Conservation (phyloP, 2,797 vertebrate genomes). For the Notamacropus eugenii region DNA sequence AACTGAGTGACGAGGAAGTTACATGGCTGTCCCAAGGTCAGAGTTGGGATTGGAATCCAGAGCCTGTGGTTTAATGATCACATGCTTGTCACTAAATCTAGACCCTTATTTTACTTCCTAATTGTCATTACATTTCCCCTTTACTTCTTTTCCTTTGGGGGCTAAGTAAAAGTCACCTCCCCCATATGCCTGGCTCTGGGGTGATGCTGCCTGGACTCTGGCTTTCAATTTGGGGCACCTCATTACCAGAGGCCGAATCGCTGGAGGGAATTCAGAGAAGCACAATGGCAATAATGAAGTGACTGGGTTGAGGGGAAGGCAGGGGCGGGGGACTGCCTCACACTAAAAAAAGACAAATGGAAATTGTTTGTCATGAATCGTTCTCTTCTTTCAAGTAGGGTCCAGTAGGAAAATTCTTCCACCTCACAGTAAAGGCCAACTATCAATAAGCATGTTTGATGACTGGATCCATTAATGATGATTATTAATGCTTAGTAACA, state of each 20-base stretch:
- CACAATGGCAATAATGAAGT: neutral
- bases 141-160: neutral
- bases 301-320: neutral
- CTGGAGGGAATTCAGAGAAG: neutral
- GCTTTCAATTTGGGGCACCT: neutral
- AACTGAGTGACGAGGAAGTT: neutral
- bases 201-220: neutral
- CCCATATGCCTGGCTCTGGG: neutral
- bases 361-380: slow-evolving; percentile 24
- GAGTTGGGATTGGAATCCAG: neutral
- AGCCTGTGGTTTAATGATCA: neutral
- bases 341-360: neutral
- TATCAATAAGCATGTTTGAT: slow-evolving; percentile 8
- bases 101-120: no score
- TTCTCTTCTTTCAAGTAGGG: slow-evolving; percentile 19
- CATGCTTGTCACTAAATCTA: neutral
- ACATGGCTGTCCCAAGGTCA: neutral
- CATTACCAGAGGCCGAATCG: slow-evolving; percentile 23
- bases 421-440: neutral
- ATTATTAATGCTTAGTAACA: neutral
- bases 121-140: neutral
- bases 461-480: neutral
- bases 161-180: neutral
- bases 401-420: slow-evolving; percentile 27
- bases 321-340: neutral